A percentile compares a stretch with the other conserved stretches of the same genome.
These are phyloP conservation scores for Meandrina meandrites DNA, from an alignment of 92 coral and sea anemone genomes.

Conservation along the genomic window DNA sequence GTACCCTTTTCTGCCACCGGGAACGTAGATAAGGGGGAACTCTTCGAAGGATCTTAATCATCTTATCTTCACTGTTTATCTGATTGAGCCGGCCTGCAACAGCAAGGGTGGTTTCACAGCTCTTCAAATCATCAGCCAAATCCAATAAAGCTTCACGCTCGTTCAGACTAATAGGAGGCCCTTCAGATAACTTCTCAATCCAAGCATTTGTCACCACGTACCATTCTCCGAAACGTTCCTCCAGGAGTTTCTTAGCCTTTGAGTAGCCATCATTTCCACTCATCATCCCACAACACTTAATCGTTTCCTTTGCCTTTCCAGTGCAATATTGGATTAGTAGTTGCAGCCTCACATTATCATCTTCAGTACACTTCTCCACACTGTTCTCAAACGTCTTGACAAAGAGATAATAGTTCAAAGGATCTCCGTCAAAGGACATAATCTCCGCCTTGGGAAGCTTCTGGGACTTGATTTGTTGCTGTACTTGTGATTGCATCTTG, in stretches of 20 bases:
- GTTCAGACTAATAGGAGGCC: constrained; percentile 9
- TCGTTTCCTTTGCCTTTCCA: too few species aligned
- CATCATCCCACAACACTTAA: too few species aligned
- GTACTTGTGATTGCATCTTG: constrained; percentile 15
- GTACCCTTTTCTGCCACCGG: constrained; percentile 49
- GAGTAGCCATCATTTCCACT: too few species aligned
- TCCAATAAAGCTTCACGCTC: constrained; percentile 42
- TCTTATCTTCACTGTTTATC: too few species aligned
- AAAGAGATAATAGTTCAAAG: too few species aligned
- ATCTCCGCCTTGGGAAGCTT: constrained; percentile 36
- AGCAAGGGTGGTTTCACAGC: constrained; percentile 45
- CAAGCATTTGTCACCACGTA: constrained; percentile 61
- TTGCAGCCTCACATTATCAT: too few species aligned
- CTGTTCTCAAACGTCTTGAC: too few species aligned
- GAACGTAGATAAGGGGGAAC: constrained; percentile 51
- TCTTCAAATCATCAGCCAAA: constrained; percentile 60
- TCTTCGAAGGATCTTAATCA: constrained; percentile 39
- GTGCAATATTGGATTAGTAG: too few species aligned
- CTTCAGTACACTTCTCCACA: too few species aligned
- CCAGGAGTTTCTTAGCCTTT: constrained; percentile 57
- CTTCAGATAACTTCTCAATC: constrained; percentile 49
- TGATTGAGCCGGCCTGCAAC: constrained; percentile 42
- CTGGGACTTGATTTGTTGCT: constrained; percentile 23
- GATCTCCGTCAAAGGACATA: constrained; percentile 45
- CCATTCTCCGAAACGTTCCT: constrained; percentile 51